phyloP scores from a whole-genome alignment of 2,888 invertebrate genomes.

The Acholoe squamosa region DNA sequence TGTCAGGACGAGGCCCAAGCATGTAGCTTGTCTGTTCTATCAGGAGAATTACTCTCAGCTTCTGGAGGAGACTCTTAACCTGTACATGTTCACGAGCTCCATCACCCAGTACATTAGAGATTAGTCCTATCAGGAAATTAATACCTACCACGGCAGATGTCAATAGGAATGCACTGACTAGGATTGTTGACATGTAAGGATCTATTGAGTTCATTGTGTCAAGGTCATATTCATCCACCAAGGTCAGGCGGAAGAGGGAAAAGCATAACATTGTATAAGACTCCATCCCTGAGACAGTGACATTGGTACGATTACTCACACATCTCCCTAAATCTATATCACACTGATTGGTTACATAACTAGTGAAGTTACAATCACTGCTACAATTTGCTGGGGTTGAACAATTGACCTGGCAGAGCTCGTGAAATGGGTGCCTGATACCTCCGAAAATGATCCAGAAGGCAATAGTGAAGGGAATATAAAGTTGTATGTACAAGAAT shows the following conservation, averaged over 20 bases:
- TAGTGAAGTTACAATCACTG: not conserved
- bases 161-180: constrained; percentile 29
- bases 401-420: constrained; percentile 13
- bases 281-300: constrained; percentile 16
- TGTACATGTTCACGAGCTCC: constrained; percentile 32
- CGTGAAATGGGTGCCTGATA: not conserved
- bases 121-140: constrained; percentile 48
- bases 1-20: not conserved
- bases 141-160: constrained; percentile 32
- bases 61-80: constrained; percentile 20
- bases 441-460: constrained; percentile 48
- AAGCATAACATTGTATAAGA: constrained; percentile 10
- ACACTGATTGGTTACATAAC: not conserved
- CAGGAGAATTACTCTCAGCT: constrained; percentile 4
- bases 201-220: constrained; percentile 39
- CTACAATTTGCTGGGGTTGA: not conserved
- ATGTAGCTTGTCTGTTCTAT: constrained; percentile 28
- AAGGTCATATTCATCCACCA: constrained; percentile 51
- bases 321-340: not conserved
- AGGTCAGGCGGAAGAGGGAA: constrained; percentile 28
- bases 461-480: constrained; percentile 20
- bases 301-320: not conserved
- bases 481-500: not conserved
- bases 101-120: constrained; percentile 39
- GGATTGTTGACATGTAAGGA: not conserved